Base-by-base conservation (phyloP, 2,797 vertebrate genomes). In the Acanthurus leucopareius region DNA sequence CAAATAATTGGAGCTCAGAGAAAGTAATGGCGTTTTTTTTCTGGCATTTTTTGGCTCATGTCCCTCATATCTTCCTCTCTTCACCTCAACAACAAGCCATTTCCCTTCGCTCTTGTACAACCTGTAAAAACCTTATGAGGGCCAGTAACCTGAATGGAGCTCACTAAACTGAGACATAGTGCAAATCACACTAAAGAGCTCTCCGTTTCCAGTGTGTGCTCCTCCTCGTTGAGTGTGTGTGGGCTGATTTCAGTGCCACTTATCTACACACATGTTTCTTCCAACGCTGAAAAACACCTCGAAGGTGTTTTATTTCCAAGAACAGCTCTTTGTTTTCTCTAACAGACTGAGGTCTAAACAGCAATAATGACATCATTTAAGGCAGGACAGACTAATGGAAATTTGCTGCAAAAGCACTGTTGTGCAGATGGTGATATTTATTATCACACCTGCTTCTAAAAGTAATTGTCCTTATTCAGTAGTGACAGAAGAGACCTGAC, bases 121-220 rank as follows among this genome's bases (percentile, higher is more conserved):
- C 66, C 66, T 79, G 77, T 86, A 80, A 74, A 89, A 80, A 68
- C 17, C 69, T 82, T 85, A 79, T 20, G 67, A 75, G 67, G 58
- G 70, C 67, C 32, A 49, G 76, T 64, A 86, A 88, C 67, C 66
- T 42, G 54, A 81, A 73, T 58, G 73, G 49, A 40, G 75, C 57
- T 77, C 76, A 69, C 61, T 87, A 78, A 79, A 54, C 59, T 35
- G 56, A 76, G 69, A 70, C 51, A 45, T 10, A 0, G 32, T 57
- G 44, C 49, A 76, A 75, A 84, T 86, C 38, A 49, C 51, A 49
- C 32, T 76, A 44, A 49, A 64, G 59, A 70, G 49, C 65, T 35
- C 19, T 73, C 25, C 8, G 15, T 77, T 69, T 10, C 25, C 2
- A 57, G 48, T 53, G 28, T 56, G 19, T 45, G 15, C 14, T 51